phyloP scores from a whole-genome alignment of 1,140 invertebrate species.

The Drosophila pseudoobscura region DNA sequence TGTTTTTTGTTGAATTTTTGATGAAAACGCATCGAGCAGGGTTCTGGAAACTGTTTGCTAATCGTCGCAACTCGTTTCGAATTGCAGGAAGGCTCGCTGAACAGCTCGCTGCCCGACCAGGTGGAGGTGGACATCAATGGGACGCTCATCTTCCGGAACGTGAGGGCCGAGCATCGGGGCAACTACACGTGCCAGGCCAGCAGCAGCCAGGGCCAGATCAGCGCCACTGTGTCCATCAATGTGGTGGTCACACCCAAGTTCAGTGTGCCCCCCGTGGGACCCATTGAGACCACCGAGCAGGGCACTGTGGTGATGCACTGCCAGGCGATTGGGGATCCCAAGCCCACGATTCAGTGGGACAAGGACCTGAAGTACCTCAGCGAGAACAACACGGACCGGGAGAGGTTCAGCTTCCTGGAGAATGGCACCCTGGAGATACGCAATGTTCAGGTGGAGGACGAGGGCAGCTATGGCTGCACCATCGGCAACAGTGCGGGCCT shows the following conservation, averaged over 20 bases:
- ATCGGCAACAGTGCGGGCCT: constrained; percentile 96
- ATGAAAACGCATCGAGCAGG: constrained; percentile 63
- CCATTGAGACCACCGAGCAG: constrained; percentile 91
- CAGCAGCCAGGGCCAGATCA: constrained; percentile 91
- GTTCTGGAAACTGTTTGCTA: constrained; percentile 61
- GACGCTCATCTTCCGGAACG: constrained; percentile 92
- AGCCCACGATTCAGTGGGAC: constrained; percentile 95
- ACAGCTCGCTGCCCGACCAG: constrained; percentile 87
- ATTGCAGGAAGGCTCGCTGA: constrained; percentile 82
- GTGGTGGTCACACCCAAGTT: constrained; percentile 95
- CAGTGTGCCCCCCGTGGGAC: constrained; percentile 88
- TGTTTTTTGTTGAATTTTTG: constrained; percentile 52
- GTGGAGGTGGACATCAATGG: constrained; percentile 91
- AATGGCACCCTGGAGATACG: constrained; percentile 93
- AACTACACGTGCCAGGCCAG: constrained; percentile 91
- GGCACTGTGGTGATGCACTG: constrained; percentile 92
- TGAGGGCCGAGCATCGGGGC: constrained; percentile 90
- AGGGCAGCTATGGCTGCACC: constrained; percentile 94
- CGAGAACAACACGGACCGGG: constrained; percentile 79
- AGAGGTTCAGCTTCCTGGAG: constrained; percentile 88
- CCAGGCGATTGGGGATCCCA: constrained; percentile 92
- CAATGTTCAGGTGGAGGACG: constrained; percentile 91
- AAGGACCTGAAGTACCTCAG: constrained; percentile 88
- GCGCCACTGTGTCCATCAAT: constrained; percentile 93
- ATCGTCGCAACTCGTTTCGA: constrained; percentile 27